Evolutionary conservation across 2,888 invertebrate species (phyloP).

Genomic region (Orthonychiurus folsomi): DNA sequence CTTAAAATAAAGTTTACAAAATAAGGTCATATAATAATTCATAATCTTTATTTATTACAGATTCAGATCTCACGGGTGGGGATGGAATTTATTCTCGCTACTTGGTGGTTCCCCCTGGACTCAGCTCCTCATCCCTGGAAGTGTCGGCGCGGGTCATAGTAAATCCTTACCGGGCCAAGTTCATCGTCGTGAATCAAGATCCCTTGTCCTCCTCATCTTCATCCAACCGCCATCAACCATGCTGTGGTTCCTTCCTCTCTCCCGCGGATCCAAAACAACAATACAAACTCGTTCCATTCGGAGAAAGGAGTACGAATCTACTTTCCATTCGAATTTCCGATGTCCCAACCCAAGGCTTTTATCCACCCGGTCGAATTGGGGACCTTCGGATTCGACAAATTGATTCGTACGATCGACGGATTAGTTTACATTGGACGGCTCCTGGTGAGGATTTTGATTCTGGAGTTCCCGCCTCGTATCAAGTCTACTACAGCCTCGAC

Average conservation of each 20-base stretch:
- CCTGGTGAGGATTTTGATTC: constrained; percentile 47
- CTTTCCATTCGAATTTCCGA: constrained; percentile 33
- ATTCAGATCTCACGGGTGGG: constrained; percentile 56
- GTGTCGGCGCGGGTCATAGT: constrained; percentile 36
- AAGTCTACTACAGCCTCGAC: constrained; percentile 34
- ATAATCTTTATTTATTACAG: too few species aligned
- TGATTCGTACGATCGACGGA: constrained; percentile 46
- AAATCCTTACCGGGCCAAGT: constrained; percentile 38
- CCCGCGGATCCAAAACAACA: constrained; percentile 37
- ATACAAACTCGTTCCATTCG: constrained; percentile 38
- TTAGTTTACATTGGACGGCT: constrained; percentile 53
- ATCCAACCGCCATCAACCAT: constrained; percentile 22
- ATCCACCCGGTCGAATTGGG: constrained; percentile 49
- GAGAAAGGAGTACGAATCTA: constrained; percentile 35
- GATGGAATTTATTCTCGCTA: constrained; percentile 60
- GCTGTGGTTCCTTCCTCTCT: constrained; percentile 33
- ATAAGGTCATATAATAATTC: too few species aligned
- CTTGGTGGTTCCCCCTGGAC: constrained; percentile 44
- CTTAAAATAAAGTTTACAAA: too few species aligned
- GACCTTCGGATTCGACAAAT: constrained; percentile 49
- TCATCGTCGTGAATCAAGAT: constrained; percentile 30
- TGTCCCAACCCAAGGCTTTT: constrained; percentile 33
- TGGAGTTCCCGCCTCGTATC: constrained; percentile 36
- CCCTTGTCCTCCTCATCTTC: constrained; percentile 8
- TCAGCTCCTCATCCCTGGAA: constrained; percentile 30